phyloP scores from a whole-genome alignment of 2,888 invertebrate genomes.

The Ecdyonurus torrentis region DNA sequence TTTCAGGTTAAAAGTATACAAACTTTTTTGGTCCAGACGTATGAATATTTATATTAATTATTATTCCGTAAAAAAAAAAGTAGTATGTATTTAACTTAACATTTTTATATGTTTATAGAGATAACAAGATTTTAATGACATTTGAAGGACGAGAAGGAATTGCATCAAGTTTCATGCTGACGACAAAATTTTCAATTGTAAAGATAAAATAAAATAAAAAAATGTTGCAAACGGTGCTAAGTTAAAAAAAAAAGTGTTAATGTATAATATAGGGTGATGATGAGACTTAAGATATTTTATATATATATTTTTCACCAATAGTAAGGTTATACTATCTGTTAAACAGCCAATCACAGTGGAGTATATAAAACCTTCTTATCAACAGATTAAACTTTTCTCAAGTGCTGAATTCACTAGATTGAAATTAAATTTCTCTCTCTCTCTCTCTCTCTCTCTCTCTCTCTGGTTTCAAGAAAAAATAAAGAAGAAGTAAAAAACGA shows the following conservation, averaged over 20 bases:
- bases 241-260: not conserved
- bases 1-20: too few species aligned
- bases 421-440: slow-evolving; percentile 3
- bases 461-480: not conserved
- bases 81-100: too few species aligned
- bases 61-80: too few species aligned
- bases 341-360: not conserved
- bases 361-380: not conserved
- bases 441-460: not conserved
- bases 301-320: not conserved
- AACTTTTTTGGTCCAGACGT: too few species aligned
- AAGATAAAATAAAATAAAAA: slow-evolving; percentile 2
- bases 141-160: too few species aligned
- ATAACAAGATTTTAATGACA: too few species aligned
- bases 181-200: too few species aligned
- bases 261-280: not conserved
- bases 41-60: too few species aligned
- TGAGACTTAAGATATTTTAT: too few species aligned
- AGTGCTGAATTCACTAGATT: slow-evolving; percentile 3
- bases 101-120: too few species aligned
- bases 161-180: too few species aligned
- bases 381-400: slow-evolving; percentile 3
- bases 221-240: not conserved
- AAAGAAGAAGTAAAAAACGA: not conserved
- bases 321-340: not conserved